These are phyloP conservation scores for Limnephilus lunatus DNA, from an alignment of 2,888 invertebrate genomes.

Conservation along the genomic window DNA sequence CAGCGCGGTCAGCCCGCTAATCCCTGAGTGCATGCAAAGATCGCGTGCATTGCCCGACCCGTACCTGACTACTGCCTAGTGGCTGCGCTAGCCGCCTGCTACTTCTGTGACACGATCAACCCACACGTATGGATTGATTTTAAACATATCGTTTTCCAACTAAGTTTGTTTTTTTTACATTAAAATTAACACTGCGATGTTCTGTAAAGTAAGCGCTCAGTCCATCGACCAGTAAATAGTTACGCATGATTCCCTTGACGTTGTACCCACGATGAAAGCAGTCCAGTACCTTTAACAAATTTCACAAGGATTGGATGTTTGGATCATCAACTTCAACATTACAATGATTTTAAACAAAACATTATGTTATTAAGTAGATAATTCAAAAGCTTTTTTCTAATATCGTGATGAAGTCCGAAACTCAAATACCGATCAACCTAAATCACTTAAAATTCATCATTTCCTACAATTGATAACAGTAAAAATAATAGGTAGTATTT, in stretches of 20 bases:
- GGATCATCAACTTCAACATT: not conserved
- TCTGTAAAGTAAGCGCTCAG: not conserved
- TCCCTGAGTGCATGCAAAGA: conserved; percentile 58
- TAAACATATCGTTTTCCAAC: too few species aligned
- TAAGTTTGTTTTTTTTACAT: not conserved
- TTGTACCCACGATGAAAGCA: not conserved
- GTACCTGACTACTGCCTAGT: not conserved
- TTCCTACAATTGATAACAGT: too few species aligned
- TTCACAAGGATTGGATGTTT: not conserved
- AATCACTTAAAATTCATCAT: too few species aligned
- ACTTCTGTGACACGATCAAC: not conserved
- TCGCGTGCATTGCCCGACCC: conserved; percentile 32
- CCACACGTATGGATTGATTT: not conserved
- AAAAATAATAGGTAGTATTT: too few species aligned
- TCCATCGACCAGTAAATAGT: not conserved
- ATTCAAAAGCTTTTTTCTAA: not conserved
- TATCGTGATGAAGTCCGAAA: too few species aligned
- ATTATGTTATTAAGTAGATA: not conserved
- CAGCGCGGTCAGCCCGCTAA: conserved; percentile 51
- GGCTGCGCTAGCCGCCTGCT: not conserved
- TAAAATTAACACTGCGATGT: not conserved
- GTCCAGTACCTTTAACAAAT: not conserved
- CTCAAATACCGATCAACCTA: too few species aligned
- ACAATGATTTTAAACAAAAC: not conserved
- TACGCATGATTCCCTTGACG: not conserved